A percentile compares a stretch with the other conserved stretches of the same genome.
phyloP scores from a whole-genome alignment of 2,888 invertebrate species.

The Trichopoda pennipes region DNA sequence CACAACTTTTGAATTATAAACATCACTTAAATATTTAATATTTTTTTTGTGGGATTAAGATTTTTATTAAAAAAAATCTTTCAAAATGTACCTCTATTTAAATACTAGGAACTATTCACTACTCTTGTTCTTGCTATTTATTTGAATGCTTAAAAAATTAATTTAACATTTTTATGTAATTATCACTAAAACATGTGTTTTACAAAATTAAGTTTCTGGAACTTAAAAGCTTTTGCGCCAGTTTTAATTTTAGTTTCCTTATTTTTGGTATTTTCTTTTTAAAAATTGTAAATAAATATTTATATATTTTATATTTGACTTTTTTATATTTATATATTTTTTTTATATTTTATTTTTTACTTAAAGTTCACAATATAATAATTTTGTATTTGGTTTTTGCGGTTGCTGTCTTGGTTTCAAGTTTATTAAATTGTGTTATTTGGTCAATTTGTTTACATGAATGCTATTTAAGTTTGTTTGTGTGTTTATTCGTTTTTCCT shows the following conservation, averaged over 20 bases:
- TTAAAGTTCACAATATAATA: slow-evolving; percentile 9
- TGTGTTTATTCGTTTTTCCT: not conserved
- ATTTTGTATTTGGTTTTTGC: slow-evolving; percentile 30
- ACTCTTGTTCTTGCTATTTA: slow-evolving; percentile 17
- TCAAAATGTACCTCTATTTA: slow-evolving; percentile 2
- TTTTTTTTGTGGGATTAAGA: too few relatives aligned
- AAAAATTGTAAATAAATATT: slow-evolving; percentile 12
- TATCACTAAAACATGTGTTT: too few relatives aligned
- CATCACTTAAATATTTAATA: not conserved
- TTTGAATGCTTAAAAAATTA: not conserved
- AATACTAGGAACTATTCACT: slow-evolving; percentile 59
- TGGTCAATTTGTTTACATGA: slow-evolving; percentile 54
- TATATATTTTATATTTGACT: not conserved
- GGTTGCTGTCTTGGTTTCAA: slow-evolving; percentile 21
- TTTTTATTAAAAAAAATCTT: not conserved
- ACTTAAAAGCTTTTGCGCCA: not conserved
- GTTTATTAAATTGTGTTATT: slow-evolving; percentile 45
- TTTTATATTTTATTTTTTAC: slow-evolving; percentile 2
- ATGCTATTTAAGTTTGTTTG: slow-evolving; percentile 11
- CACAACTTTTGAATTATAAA: not conserved
- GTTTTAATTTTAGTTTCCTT: not conserved
- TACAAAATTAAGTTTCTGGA: too few relatives aligned
- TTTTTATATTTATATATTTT: slow-evolving; percentile 32
- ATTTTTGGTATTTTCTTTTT: not conserved
- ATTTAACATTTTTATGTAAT: not conserved